These are phyloP conservation scores for Sebastes nivosus DNA, from an alignment of 2,797 vertebrate genomes.

Conservation along the genomic window DNA sequence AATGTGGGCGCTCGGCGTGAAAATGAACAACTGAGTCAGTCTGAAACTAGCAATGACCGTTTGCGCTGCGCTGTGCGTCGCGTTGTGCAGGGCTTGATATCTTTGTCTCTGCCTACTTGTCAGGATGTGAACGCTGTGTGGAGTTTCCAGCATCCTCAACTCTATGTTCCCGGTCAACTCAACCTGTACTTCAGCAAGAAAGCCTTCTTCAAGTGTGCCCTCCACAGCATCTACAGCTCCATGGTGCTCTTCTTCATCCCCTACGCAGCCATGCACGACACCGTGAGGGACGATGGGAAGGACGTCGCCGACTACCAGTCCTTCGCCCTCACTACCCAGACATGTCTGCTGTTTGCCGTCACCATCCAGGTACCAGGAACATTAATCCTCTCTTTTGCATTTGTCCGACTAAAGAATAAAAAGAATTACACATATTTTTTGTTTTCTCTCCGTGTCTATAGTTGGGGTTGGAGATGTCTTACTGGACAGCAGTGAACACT, in stretches of 20 bases:
- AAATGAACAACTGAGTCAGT: too few species aligned
- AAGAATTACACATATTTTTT: rapidly evolving
- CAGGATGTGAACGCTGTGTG: conserved; percentile 93
- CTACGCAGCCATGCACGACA: conserved; percentile 85
- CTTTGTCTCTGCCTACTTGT: conserved; percentile 37
- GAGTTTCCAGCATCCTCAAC: conserved; percentile 90
- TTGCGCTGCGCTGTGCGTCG: too few species aligned
- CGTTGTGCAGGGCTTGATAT: too few species aligned
- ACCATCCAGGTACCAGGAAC: conserved; percentile 86
- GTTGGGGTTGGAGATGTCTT: conserved; percentile 90
- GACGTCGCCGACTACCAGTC: conserved; percentile 93
- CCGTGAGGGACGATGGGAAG: conserved; percentile 85
- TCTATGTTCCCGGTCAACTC: conserved; percentile 91
- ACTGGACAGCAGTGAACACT: conserved; percentile 94
- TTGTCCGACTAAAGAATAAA: background rate
- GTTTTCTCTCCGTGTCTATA: conserved; percentile 47
- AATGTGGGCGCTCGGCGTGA: too few species aligned
- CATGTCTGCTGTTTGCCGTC: conserved; percentile 89
- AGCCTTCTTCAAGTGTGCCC: conserved; percentile 88
- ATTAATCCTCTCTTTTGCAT: background rate
- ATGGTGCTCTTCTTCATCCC: conserved; percentile 95
- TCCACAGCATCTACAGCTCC: conserved; percentile 93
- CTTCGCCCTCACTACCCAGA: conserved; percentile 93
- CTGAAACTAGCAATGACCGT: too few species aligned
- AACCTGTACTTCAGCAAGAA: conserved; percentile 92